Base-by-base conservation (phyloP, 2,888 invertebrate genomes). In the Trachelus troglodyta region DNA sequence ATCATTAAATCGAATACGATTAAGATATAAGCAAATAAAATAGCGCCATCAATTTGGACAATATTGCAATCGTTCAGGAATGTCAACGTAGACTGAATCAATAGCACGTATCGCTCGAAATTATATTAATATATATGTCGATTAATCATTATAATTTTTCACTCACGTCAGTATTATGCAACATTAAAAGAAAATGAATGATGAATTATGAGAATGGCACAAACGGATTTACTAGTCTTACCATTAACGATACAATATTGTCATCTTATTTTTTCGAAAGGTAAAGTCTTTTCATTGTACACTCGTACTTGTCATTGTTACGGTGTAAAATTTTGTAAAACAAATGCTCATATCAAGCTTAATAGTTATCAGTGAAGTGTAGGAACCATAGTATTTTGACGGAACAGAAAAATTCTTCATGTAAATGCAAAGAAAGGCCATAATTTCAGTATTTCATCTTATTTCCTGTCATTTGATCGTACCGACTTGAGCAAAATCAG, bases 401-500 rank as follows among this genome's bases (percentile, higher is more conserved):
- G 23, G 6, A 56, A 56, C 9, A 23, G 56, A 56, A 56, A 56
- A 56, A 23, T 56, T 23, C 23, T 71, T n/a, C 6, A 30, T 3
- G 30, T 71, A 71, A 71, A 71, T 71, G 71, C 71, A 71, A 34
- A 71, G 6, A 23, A 23, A 23, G 71, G 71, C 71, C 30, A 34
- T 30, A 30, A 34, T 11, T 31, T 71, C 23, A 71, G 9, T 71
- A 23, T 23, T 30, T 30, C 71, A 71, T 34, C 31, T 33, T 34
- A 31, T 35, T 34, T 74, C n/a, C 74, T 74, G 30, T 74, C 37
- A 74, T 30, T 35, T 34, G 30, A 74, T 35, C 37, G 34, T 74
- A 74, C 37, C 12, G 34, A 74, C 34, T 74, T 74, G 74, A 74
- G 74, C 35, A 74, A 74, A 74, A 33, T 40, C 23, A 40, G 35